Conservation (phyloP, 1,140 invertebrate genomes). For the Eurosta solidaginis region DNA sequence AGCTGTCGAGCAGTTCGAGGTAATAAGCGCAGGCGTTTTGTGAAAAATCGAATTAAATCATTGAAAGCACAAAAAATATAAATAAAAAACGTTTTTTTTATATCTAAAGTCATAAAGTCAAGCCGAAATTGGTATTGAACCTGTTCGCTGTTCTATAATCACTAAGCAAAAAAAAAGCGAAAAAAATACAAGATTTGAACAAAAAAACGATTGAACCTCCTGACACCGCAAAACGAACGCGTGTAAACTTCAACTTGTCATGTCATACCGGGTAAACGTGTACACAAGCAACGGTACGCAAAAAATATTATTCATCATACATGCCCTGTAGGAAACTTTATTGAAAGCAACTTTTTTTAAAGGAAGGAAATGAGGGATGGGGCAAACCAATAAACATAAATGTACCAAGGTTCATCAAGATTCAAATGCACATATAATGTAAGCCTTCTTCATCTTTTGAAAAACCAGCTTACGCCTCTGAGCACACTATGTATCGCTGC, state of each 20-base stretch:
- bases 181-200: background rate
- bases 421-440: too few species aligned
- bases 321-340: background rate
- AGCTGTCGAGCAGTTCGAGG: background rate
- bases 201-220: background rate
- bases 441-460: too few species aligned
- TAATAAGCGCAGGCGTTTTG: background rate
- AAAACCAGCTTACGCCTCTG: too few species aligned
- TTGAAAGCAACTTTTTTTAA: background rate
- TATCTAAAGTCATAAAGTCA: too few species aligned
- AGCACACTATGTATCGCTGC: too few species aligned
- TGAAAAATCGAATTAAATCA: slow-evolving; percentile 23
- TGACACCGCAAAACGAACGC: slow-evolving; percentile 16
- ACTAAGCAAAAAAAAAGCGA: background rate
- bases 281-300: background rate
- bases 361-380: too few species aligned
- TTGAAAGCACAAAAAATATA: background rate
- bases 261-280: background rate
- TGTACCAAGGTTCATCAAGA: too few species aligned
- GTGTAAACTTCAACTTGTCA: slow-evolving; percentile 27
- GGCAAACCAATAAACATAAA: too few species aligned
- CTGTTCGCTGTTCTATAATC: slow-evolving; percentile 7
- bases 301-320: background rate
- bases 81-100: too few species aligned
- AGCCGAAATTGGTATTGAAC: too few species aligned